Evolutionary conservation across 2,888 invertebrate genomes (phyloP).

Genomic region (Cynaeus angustus): DNA sequence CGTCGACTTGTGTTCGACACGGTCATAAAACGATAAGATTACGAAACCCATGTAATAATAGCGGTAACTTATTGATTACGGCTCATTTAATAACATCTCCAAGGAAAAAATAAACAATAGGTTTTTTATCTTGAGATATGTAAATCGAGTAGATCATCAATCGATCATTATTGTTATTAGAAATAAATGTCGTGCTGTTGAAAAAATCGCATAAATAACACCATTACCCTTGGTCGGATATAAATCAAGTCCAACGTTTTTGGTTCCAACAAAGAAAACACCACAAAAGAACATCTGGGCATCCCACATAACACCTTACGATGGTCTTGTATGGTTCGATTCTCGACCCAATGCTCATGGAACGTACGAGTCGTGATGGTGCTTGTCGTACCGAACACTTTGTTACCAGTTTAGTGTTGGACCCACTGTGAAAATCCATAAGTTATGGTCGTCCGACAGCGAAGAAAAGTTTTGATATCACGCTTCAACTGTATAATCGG

Average conservation of each 20-base stretch:
- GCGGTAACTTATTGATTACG: constrained; percentile 12
- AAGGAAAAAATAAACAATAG: constrained; percentile 31
- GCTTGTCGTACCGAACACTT: constrained; percentile 44
- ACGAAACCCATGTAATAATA: constrained; percentile 14
- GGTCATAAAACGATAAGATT: constrained; percentile 27
- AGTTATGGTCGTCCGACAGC: constrained; percentile 55
- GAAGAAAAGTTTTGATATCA: constrained; percentile 44
- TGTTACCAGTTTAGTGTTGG: constrained; percentile 54
- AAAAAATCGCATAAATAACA: constrained; percentile 49
- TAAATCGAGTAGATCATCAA: constrained; percentile 9
- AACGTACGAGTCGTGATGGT: constrained; percentile 8
- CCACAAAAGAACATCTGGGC: constrained; percentile 62
- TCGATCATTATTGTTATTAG: constrained; percentile 16
- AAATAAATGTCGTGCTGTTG: constrained; percentile 30
- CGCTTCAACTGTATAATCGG: constrained; percentile 39
- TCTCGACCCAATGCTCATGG: constrained; percentile 7
- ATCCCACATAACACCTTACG: constrained; percentile 63
- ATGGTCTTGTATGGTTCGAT: constrained; percentile 22
- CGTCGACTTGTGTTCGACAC: neutral
- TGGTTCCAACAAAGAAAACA: constrained; percentile 46
- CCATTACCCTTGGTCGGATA: constrained; percentile 40
- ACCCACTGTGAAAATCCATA: constrained; percentile 63
- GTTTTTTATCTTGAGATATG: constrained; percentile 23
- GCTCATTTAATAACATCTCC: constrained; percentile 16
- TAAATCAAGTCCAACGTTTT: constrained; percentile 48